A percentile compares a stretch with the other conserved stretches of the same genome.
phyloP scores from a whole-genome alignment of 2,113 vertebrate species.

The Lota lota region DNA sequence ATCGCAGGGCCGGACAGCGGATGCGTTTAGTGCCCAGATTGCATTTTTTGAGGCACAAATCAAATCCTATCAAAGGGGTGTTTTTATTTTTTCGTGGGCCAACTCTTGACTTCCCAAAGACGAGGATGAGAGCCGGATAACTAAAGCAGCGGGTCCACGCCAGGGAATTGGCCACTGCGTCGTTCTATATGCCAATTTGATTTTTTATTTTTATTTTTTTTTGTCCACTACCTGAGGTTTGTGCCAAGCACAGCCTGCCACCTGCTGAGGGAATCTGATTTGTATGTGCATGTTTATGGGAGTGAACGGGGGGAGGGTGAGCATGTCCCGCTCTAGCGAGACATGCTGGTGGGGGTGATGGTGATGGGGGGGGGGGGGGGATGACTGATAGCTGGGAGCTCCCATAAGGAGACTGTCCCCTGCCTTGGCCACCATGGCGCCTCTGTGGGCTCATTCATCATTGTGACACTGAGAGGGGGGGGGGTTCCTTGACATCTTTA shows the following conservation, averaged over 20 bases:
- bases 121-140: constrained; percentile 55
- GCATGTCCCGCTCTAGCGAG: constrained; percentile 39
- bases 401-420: constrained; percentile 42
- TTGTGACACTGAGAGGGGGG: constrained; percentile 41
- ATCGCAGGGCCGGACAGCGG: constrained; percentile 33
- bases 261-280: constrained; percentile 68
- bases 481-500: constrained; percentile 34
- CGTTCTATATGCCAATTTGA: constrained; percentile 72
- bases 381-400: constrained; percentile 55
- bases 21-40: constrained; percentile 41
- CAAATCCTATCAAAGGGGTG: constrained; percentile 41
- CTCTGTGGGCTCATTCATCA: constrained; percentile 63
- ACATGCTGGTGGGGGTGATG: not conserved
- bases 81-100: constrained; percentile 11
- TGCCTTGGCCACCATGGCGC: constrained; percentile 54
- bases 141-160: constrained; percentile 55
- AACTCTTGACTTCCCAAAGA: constrained; percentile 28
- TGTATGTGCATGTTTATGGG: constrained; percentile 70
- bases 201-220: constrained; percentile 31
- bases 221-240: not conserved
- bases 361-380: not conserved
- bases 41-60: constrained; percentile 33
- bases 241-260: constrained; percentile 70
- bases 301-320: constrained; percentile 8
- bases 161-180: constrained; percentile 42